Evolutionary conservation across 2,888 invertebrate genomes (phyloP), one percentile per base, ranked within the genome.

Genomic region (Stramonita haemastoma): DNA sequence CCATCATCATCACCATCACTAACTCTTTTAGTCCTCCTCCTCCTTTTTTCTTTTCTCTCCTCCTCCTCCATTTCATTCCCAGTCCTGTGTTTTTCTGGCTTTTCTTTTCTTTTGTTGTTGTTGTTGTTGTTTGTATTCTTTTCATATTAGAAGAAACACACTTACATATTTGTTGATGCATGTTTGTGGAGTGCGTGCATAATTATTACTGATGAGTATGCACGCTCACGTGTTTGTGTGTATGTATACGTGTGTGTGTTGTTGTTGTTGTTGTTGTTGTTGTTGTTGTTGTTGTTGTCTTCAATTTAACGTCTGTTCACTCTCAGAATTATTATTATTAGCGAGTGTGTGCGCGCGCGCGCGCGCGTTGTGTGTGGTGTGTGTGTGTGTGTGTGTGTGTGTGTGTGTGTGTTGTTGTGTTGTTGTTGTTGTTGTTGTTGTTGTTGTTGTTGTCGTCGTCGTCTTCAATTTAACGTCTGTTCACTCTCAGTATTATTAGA

Each of bases 1-100:
- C 46, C 46, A 46, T 8, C 46, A 46, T 2, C 46, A 46, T 8
- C 46, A 46, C 4, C 46, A 46, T 8, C 46, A 46, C 46, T 77
- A 56, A 46, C 77, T 87, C 87, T 77, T 87, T 34, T 56, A 34
- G 15, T 70, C 70, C 87, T 60, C 17, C 60, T 60, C 17, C 60
- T 66, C 29, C 73, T 77, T n/a, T n/a, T 29, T 77, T 4, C n/a
- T 13, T 13, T 77, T 13, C 73, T 77, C 29, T 26, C n/a, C 29
- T 13, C 5, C 26, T n/a, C 73, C n/a, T 26, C 26, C 73, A 22
- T 26, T 77, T n/a, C 26, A 8, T 26, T 77, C 73, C 26, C n/a
- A 5, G 22, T 56, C 81, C 26, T 26, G 11, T 26, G 6, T 29
- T 29, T 26, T 15, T 4, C 26, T 26, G 15, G 4, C 13, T n/a